Base-by-base conservation (phyloP, 2,113 vertebrate species). In the Salvelinus alpinus region DNA sequence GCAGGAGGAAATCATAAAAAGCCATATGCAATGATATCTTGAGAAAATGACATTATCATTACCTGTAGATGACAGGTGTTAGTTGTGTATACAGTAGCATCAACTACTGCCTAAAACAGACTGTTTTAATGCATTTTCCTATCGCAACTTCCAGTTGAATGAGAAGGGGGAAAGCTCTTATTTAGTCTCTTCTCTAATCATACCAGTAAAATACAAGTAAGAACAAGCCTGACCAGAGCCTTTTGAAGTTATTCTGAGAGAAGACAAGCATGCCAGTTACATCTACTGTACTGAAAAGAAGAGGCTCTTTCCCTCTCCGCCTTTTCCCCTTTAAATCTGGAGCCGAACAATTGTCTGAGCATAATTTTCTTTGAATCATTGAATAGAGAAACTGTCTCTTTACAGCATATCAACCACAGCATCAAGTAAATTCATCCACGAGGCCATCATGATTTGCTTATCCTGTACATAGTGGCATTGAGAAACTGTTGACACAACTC, bases 201-300 rank as follows among this genome's bases (percentile, higher is more conserved):
- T 69, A 72, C 79, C 47, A 67, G 38, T 69, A 80, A 77, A 1
- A 64, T 7, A 1, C 78, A 78, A 82, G 85, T 70, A 79, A 77
- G 71, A 80, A 31, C 84, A 31, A 24, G 86, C 68, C 31, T 59
- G 24, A 67, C 71, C 22, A 66, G 71, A 25, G 62, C 25, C 60
- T 64, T 14, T 73, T 70, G 31, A 75, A 64, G 44, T 44, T 66
- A 9, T 22, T 20, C 18, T 76, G 51, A 70, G 59, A 5, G 64
- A 38, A 73, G 47, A 4, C 69, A 54, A 59, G 44, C 47, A 70
- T 14, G 0, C 14, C 38, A 38, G 2, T 20, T 47, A 54, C 51
- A 34, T 29, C 13, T 62, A 65, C 18, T 73, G 51, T 65, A 66
- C 38, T 38, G n/a, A 73, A 64, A 22, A 38, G 1, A 62, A 29